Evolutionary conservation across 37 sponge, comb jelly and placozoan species (phyloP).

Genomic region (Beroe ovata): DNA sequence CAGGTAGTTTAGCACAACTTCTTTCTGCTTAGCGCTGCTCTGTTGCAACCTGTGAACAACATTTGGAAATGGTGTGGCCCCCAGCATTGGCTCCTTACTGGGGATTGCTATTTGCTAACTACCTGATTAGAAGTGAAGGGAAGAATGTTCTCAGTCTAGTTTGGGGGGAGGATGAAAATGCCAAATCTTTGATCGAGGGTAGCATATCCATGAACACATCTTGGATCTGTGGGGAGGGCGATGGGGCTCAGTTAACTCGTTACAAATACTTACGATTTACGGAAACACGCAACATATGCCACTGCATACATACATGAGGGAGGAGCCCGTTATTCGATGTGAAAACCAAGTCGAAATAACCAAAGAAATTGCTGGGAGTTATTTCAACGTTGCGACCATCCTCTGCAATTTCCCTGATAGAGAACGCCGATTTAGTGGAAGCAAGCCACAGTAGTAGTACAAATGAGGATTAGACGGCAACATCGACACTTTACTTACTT

Average conservation of each 20-base stretch:
- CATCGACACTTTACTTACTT: too few relatives aligned
- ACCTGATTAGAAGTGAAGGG: conserved; percentile 61
- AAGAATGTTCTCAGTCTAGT: conserved; percentile 33
- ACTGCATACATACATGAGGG: conserved; percentile 18
- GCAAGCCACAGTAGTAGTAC: too few relatives aligned
- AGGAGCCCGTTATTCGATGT: neutral
- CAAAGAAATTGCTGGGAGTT: conserved; percentile 42
- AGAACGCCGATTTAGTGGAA: too few relatives aligned
- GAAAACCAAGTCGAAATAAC: conserved; percentile 63
- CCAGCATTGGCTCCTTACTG: too few relatives aligned
- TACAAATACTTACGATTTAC: too few relatives aligned
- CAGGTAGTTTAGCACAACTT: neutral
- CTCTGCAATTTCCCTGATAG: conserved; percentile 22
- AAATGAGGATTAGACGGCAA: too few relatives aligned
- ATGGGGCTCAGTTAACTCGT: too few relatives aligned
- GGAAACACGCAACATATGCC: too few relatives aligned
- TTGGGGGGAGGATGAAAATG: neutral
- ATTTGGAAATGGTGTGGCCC: too few relatives aligned
- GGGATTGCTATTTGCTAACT: too few relatives aligned
- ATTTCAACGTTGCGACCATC: neutral
- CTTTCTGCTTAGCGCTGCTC: conserved; percentile 1
- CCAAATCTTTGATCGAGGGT: neutral
- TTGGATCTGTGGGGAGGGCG: conserved; percentile 22
- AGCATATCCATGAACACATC: conserved; percentile 32
- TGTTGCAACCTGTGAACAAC: conserved; percentile 3